Evolutionary conservation across 2,797 vertebrate species (phyloP).

Genomic region (Cheirogaleus major): DNA sequence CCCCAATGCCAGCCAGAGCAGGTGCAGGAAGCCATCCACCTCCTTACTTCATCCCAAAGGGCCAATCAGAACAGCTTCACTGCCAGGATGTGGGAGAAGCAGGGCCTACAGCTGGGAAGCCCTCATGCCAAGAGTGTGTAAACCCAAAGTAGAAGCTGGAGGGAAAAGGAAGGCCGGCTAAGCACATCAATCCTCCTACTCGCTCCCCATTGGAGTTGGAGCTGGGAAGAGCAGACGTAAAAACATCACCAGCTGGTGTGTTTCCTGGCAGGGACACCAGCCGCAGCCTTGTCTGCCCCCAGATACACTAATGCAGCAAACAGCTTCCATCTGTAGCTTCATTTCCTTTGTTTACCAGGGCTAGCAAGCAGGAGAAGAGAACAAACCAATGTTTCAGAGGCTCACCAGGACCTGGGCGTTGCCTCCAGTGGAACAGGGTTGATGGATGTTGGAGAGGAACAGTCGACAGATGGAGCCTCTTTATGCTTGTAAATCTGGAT

Average conservation of each 20-base stretch:
- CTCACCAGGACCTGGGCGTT: constrained; percentile 50
- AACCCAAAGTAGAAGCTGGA: constrained; percentile 35
- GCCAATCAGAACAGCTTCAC: not conserved
- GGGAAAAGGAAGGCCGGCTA: not conserved
- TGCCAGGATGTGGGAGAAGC: not conserved
- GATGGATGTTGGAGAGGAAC: constrained; percentile 67
- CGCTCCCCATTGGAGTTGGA: not conserved
- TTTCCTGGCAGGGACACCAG: constrained; percentile 16
- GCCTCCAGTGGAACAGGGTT: constrained; percentile 70
- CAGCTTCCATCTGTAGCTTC: constrained; percentile 64
- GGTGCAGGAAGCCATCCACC: constrained; percentile 21
- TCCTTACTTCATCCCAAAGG: not conserved
- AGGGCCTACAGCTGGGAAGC: not conserved
- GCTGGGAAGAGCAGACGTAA: not conserved
- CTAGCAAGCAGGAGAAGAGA: constrained; percentile 60
- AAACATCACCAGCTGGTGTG: constrained; percentile 61
- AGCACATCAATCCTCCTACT: not conserved
- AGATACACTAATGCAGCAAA: constrained; percentile 47
- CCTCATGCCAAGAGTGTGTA: not conserved
- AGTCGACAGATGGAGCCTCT: constrained; percentile 78
- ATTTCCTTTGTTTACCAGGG: constrained; percentile 56
- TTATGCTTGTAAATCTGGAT: constrained; percentile 78
- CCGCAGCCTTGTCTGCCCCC: not conserved
- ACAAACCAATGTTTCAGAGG: constrained; percentile 67
- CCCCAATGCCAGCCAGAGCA: not conserved